A percentile compares a stretch with the other conserved stretches of the same genome.
Evolutionary conservation across 2,888 invertebrate species (phyloP).

Genomic region (Drosophila quinaria): DNA sequence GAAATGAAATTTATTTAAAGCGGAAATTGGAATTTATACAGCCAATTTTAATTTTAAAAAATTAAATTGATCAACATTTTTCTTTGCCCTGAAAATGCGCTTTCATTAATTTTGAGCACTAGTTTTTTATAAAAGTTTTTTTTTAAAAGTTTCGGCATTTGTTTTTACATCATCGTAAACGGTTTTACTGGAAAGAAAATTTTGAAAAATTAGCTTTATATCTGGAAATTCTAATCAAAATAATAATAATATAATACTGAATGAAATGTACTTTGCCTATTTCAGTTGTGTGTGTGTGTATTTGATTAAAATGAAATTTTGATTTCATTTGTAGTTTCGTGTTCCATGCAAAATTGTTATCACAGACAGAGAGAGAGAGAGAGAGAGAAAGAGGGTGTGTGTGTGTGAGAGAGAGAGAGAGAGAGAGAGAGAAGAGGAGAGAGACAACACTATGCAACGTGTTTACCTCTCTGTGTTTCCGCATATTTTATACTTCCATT

Average conservation of each 20-base stretch:
- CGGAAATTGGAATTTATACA: too few relatives aligned
- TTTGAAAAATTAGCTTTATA: background rate
- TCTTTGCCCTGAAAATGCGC: too few relatives aligned
- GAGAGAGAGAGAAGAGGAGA: background rate
- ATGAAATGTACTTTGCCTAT: conserved; percentile 1
- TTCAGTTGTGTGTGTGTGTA: background rate
- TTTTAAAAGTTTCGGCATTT: too few relatives aligned
- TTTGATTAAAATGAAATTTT: conserved; percentile 59
- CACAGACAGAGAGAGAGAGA: conserved; percentile 8
- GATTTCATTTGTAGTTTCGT: conserved; percentile 62
- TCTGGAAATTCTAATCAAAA: background rate
- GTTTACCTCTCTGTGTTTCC: background rate
- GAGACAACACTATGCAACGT: conserved; percentile 6
- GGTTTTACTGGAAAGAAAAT: background rate
- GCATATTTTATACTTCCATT: background rate
- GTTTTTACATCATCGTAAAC: too few relatives aligned
- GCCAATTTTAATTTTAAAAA: too few relatives aligned
- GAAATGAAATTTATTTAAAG: too few relatives aligned
- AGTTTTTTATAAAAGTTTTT: too few relatives aligned
- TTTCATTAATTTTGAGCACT: too few relatives aligned
- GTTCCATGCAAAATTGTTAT: conserved; percentile 59
- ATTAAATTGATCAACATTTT: too few relatives aligned
- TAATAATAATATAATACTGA: background rate
- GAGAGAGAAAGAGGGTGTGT: background rate
- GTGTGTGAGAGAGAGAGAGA: background rate